Evolutionary conservation across 2,888 invertebrate species (phyloP), one percentile per base, ranked within the genome.

Genomic region (Rhodophaea formosa): DNA sequence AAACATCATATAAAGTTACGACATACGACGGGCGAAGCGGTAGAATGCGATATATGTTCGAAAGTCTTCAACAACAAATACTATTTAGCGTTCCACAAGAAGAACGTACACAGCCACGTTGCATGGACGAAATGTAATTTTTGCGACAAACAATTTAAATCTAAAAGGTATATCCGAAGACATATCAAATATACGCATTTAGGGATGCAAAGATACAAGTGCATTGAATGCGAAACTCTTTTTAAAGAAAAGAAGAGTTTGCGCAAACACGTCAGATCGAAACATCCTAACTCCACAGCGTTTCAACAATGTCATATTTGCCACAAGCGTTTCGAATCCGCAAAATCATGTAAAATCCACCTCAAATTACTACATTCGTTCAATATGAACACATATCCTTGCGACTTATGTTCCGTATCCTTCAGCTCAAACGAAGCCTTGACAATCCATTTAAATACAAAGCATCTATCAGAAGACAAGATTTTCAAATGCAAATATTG

Each of bases 261-360:
- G 0, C 62, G 89, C 0, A 89, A 88, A 30, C 88, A 89, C 55
- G 83, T 89, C 0, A 69, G 88, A 0, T 77, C 80, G 0, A 88
- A 88, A 57, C 88, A 89, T 60, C 80, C 87, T 0, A 70, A 88
- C 42, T 88, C 89, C 0, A 63, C 75, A 0, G 59, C 70, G 0
- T 89, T 89, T 14, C 87, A 89, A 0, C 85, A 87, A 53, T 89
- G 88, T 46, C 87, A 88, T 49, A 80, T 88, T 0, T 89, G 88
- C 57, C 64, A 79, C 0, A 86, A 86, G 55, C 66, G 86, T 1
- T 89, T 89, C 39, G 89, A 89, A 58, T 88, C 88, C 0, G 89
- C 88, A 0, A 88, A 88, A 58, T 86, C 89, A 0, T 88, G 88
- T 43, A 88, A 87, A 42, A 85, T 86, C 47, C 88, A 89, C 62